These are phyloP conservation scores for Hyla sarda DNA, from an alignment of 2,113 vertebrate species.

Conservation along the genomic window DNA sequence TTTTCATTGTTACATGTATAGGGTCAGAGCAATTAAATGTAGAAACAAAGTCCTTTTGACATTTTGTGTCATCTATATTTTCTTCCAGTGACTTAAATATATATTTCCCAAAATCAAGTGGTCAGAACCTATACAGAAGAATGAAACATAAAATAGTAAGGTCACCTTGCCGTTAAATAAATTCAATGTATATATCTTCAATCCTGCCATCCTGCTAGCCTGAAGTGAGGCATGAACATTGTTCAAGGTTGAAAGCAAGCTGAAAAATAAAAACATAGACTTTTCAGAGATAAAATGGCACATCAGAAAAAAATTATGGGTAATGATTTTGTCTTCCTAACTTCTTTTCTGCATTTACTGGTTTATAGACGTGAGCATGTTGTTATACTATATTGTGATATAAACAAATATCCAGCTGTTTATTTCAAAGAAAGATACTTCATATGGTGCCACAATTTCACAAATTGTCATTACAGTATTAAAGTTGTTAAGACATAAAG, in stretches of 20 bases:
- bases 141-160: neutral
- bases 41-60: neutral
- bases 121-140: neutral
- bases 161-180: constrained; percentile 31
- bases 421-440: neutral
- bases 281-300: neutral
- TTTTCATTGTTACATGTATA: too few relatives aligned
- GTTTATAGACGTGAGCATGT: neutral
- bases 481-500: neutral
- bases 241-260: constrained; percentile 27
- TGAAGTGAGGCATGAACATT: constrained; percentile 1
- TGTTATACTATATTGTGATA: neutral
- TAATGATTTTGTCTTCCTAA: neutral
- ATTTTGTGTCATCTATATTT: neutral
- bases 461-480: neutral
- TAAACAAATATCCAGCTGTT: constrained; percentile 3
- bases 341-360: neutral
- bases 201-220: neutral
- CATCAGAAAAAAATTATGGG: neutral
- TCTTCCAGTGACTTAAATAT: neutral
- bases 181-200: constrained; percentile 4
- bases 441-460: neutral
- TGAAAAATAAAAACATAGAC: neutral
- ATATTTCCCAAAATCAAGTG: neutral
- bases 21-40: neutral